Evolutionary conservation across 2,113 vertebrate species (phyloP).

Genomic region (Gobius niger): DNA sequence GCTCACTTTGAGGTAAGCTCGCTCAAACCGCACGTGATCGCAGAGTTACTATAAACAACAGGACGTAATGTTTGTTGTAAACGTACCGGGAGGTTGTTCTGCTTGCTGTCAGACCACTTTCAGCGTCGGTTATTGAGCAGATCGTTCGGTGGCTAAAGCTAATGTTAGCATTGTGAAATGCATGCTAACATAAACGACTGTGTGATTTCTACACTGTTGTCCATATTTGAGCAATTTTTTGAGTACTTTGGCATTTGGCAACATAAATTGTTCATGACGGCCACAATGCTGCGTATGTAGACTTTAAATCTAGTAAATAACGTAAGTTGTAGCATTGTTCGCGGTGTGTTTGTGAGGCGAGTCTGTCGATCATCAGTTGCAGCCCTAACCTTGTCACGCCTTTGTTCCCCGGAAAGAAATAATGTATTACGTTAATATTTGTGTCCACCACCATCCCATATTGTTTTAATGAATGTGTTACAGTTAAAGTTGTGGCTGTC

Average conservation of each 20-base stretch:
- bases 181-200: conserved; percentile 2
- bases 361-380: conserved; percentile 23
- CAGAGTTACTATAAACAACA: background rate
- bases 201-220: background rate
- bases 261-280: too few species aligned
- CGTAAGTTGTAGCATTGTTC: conserved; percentile 32
- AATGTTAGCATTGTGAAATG: conserved; percentile 37
- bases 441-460: conserved; percentile 40
- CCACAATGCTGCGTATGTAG: background rate
- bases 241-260: background rate
- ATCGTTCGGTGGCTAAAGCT: conserved; percentile 34
- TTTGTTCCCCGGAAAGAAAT: too few species aligned
- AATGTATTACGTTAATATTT: conserved; percentile 14
- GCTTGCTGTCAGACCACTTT: background rate
- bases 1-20: conserved; percentile 51
- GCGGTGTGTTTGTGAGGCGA: conserved; percentile 40
- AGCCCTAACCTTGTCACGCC: background rate
- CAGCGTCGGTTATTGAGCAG: conserved; percentile 22
- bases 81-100: background rate
- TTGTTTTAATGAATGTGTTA: background rate
- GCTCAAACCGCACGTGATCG: background rate
- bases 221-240: too few species aligned
- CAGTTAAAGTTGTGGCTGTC: conserved; percentile 12
- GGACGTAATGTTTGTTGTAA: background rate
- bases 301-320: too few species aligned